Evolutionary conservation across 1,140 invertebrate genomes (phyloP).

Genomic region (Micrasema minimum): DNA sequence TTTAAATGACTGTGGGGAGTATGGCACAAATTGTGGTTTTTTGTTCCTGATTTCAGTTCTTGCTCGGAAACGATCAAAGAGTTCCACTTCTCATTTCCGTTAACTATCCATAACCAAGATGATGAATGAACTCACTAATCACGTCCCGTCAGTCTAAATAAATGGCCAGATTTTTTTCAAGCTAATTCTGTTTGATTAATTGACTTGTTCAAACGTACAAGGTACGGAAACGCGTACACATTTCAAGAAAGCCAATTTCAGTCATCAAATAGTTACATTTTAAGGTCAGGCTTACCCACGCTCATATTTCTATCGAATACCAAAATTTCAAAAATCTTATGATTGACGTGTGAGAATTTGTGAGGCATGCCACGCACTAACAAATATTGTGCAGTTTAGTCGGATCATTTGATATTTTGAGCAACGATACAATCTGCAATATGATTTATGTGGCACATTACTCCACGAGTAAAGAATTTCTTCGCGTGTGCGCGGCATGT

Average conservation of each 20-base stretch:
- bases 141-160: constrained; percentile 18
- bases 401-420: too few relatives aligned
- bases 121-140: constrained; percentile 2
- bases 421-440: too few relatives aligned
- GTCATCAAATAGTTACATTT: constrained; percentile 9
- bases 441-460: too few relatives aligned
- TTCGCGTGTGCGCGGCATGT: too few relatives aligned
- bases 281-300: constrained; percentile 15
- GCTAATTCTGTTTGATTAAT: constrained; percentile 23
- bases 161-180: neutral
- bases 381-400: too few relatives aligned
- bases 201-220: neutral
- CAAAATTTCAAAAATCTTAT: too few relatives aligned
- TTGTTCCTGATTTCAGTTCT: too few relatives aligned
- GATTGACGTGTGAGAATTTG: constrained; percentile 10
- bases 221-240: neutral
- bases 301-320: constrained; percentile 3
- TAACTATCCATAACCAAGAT: neutral
- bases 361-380: neutral
- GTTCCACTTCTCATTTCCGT: too few relatives aligned
- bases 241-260: constrained; percentile 1
- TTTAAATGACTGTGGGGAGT: neutral
- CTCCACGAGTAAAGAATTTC: too few relatives aligned
- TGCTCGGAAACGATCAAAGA: too few relatives aligned
- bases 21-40: neutral